phyloP scores from a whole-genome alignment of 2,888 invertebrate genomes.

The Empis stercorea region DNA sequence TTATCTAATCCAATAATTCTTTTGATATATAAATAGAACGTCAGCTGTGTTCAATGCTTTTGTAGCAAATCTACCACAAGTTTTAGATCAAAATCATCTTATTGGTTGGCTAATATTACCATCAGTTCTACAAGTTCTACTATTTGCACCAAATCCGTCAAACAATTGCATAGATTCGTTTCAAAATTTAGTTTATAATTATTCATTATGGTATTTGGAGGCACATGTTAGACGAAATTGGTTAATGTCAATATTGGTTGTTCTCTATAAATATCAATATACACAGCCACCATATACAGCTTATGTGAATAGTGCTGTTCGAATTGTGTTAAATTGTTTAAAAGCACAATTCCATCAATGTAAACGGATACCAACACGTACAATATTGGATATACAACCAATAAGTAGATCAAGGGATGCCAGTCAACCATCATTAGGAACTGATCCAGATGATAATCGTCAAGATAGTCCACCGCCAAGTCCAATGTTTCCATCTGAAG shows the following conservation, averaged over 20 bases:
- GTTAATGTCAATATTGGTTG: constrained; percentile 84
- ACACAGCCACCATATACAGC: constrained; percentile 53
- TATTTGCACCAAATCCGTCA: constrained; percentile 71
- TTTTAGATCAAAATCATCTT: constrained; percentile 89
- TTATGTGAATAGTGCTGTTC: constrained; percentile 67
- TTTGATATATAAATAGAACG: constrained; percentile 41
- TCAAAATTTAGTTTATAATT: constrained; percentile 45
- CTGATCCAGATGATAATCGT: constrained; percentile 46
- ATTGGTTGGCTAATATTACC: constrained; percentile 84
- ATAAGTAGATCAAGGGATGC: constrained; percentile 43
- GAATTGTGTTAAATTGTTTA: constrained; percentile 82
- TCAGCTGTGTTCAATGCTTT: constrained; percentile 96
- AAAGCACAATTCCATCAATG: constrained; percentile 88
- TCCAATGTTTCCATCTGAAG: constrained; percentile 47
- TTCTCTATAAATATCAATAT: constrained; percentile 88
- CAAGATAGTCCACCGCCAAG: constrained; percentile 46
- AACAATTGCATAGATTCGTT: constrained; percentile 43
- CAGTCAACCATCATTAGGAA: constrained; percentile 62
- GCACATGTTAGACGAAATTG: constrained; percentile 79
- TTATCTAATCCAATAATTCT: neutral
- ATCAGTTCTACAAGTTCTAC: constrained; percentile 65
- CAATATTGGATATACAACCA: constrained; percentile 59
- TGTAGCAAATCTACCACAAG: constrained; percentile 81
- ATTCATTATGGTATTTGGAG: constrained; percentile 80
- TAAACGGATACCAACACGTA: constrained; percentile 65